phyloP scores from a whole-genome alignment of 2,888 invertebrate genomes.

The Hartigia nigra region DNA sequence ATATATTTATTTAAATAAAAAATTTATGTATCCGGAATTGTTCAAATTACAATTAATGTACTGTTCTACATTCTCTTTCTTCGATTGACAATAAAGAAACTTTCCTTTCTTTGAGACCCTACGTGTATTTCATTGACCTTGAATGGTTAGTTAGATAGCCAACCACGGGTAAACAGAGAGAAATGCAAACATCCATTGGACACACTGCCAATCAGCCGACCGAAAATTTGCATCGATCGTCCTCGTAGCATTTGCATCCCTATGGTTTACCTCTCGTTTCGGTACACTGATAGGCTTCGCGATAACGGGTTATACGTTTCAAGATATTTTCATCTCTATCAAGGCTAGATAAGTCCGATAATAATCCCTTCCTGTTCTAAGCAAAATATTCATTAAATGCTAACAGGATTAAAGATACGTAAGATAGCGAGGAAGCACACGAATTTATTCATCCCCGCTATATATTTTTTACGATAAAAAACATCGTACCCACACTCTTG shows the following conservation, averaged over 20 bases:
- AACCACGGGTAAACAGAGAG: not conserved
- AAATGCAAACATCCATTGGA: not conserved
- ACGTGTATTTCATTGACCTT: not conserved
- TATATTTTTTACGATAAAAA: not conserved
- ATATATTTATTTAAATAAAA: not conserved
- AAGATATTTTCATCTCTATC: not conserved
- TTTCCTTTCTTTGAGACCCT: not conserved
- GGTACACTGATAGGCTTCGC: not conserved
- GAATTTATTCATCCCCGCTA: not conserved
- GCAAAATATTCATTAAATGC: not conserved
- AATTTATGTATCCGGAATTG: not conserved
- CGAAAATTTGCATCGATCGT: not conserved
- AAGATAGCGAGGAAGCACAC: not conserved
- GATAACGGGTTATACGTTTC: not conserved
- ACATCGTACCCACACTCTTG: not conserved
- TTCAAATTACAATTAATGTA: not conserved
- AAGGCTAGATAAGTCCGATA: not conserved
- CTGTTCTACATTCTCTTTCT: not conserved
- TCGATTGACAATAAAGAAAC: not conserved
- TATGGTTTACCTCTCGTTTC: not conserved
- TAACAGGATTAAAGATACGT: not conserved
- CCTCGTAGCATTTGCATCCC: not conserved
- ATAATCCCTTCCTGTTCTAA: not conserved
- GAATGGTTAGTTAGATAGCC: not conserved
- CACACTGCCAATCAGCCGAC: not conserved